phyloP scores from a whole-genome alignment of 2,888 invertebrate genomes.

The Parnassius mnemosyne region DNA sequence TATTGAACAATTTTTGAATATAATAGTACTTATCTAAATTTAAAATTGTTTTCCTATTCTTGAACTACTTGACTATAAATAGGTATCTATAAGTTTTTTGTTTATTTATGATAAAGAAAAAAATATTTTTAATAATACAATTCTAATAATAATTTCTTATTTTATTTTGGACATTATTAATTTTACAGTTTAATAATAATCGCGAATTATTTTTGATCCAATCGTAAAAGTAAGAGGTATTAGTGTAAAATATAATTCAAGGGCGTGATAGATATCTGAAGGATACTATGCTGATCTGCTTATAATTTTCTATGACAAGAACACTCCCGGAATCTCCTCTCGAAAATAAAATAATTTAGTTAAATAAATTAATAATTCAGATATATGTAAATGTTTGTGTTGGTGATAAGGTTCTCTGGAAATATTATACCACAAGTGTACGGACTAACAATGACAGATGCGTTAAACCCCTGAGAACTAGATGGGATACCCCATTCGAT shows the following conservation, averaged over 20 bases:
- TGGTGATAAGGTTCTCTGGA: neutral
- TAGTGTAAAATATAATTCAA: slow-evolving; percentile 47
- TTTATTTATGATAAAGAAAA: too few species aligned
- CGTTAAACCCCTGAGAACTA: too few species aligned
- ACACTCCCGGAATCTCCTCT: slow-evolving; percentile 58
- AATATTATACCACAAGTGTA: too few species aligned
- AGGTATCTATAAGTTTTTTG: too few species aligned
- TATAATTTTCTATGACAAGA: slow-evolving; percentile 35
- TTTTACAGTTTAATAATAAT: slow-evolving; percentile 30
- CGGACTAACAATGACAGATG: too few species aligned
- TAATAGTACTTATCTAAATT: too few species aligned
- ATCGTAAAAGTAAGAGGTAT: slow-evolving; percentile 44
- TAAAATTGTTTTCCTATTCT: too few species aligned
- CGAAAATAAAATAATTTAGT: slow-evolving; percentile 31
- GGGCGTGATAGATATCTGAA: slow-evolving; percentile 36
- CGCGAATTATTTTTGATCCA: slow-evolving; percentile 41
- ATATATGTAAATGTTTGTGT: neutral
- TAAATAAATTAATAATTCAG: neutral
- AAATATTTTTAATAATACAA: too few species aligned
- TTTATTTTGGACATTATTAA: neutral
- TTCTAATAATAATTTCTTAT: too few species aligned
- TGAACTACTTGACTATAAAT: too few species aligned
- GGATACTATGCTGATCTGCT: slow-evolving; percentile 50
- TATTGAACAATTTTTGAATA: too few species aligned
- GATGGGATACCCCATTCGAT: too few species aligned